A percentile compares a stretch with the other conserved stretches of the same genome.
These are phyloP conservation scores for Escarpia spicata DNA, from an alignment of 2,888 invertebrate genomes.

Conservation along the genomic window DNA sequence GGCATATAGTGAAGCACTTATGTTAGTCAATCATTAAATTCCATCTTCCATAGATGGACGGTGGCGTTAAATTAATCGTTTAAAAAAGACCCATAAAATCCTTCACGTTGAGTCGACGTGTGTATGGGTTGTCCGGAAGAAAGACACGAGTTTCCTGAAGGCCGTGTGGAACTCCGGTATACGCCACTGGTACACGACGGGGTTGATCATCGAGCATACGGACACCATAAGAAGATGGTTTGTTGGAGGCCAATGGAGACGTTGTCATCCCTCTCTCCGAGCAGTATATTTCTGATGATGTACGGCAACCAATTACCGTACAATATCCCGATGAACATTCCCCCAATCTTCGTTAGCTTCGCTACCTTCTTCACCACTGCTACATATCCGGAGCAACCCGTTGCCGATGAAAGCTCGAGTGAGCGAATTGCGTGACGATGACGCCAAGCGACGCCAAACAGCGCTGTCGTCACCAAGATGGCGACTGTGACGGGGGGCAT, in stretches of 20 bases:
- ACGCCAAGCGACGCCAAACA: neutral
- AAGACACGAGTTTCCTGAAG: neutral
- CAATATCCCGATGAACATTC: neutral
- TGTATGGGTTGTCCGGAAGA: neutral
- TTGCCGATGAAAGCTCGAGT: neutral
- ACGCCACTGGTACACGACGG: constrained; percentile 1
- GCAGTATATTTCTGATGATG: neutral
- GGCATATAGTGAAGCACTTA: too few relatives aligned
- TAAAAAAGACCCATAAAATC: neutral
- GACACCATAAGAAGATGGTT: neutral
- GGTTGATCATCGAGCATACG: neutral
- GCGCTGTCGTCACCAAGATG: neutral
- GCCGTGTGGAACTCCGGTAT: neutral
- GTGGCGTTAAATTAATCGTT: too few relatives aligned
- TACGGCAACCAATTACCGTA: neutral
- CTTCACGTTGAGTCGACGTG: neutral
- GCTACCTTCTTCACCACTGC: neutral
- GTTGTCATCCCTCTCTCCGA: neutral
- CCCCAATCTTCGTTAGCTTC: neutral
- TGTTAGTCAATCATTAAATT: neutral
- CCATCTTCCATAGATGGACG: neutral
- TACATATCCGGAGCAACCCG: neutral
- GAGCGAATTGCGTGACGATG: neutral
- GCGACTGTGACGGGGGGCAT: neutral
- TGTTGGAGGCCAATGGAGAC: neutral